Conservation (phyloP, 2,888 invertebrate species). For the Scaptomyza caliginosa region DNA sequence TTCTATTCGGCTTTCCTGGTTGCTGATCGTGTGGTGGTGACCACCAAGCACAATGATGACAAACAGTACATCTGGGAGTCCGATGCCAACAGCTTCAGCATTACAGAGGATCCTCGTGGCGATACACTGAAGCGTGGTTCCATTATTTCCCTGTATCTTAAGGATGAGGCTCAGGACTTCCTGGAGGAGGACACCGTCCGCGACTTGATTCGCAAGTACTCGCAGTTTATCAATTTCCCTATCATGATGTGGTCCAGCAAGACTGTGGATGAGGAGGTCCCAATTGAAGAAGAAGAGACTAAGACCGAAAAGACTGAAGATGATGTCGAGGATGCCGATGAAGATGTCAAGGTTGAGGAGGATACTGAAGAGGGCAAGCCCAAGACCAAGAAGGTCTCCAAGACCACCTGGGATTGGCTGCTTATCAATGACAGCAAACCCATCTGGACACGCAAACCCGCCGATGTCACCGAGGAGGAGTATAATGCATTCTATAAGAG, state of each 20-base stretch:
- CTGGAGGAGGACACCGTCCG: slow-evolving; percentile 96
- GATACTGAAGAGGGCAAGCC: slow-evolving; percentile 88
- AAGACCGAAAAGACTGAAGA: slow-evolving; percentile 85
- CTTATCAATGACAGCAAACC: slow-evolving; percentile 98
- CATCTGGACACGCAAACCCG: slow-evolving; percentile 97
- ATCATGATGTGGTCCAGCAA: slow-evolving; percentile 95
- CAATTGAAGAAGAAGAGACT: slow-evolving; percentile 86
- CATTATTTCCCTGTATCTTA: slow-evolving; percentile 93
- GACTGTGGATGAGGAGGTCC: slow-evolving; percentile 91
- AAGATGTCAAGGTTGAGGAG: slow-evolving; percentile 87
- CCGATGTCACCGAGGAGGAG: slow-evolving; percentile 93
- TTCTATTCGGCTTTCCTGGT: slow-evolving; percentile 99
- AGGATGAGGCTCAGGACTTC: slow-evolving; percentile 98
- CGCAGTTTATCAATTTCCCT: slow-evolving; percentile 99
- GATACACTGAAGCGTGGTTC: slow-evolving; percentile 95
- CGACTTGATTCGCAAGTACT: slow-evolving; percentile 97
- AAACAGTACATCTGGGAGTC: slow-evolving; percentile 99
- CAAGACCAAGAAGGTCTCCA: slow-evolving; percentile 94
- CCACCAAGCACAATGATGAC: slow-evolving; percentile 97
- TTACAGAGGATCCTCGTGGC: slow-evolving; percentile 97
- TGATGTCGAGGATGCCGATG: slow-evolving; percentile 84
- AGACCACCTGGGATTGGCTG: slow-evolving; percentile 99
- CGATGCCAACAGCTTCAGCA: slow-evolving; percentile 94
- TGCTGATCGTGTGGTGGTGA: slow-evolving; percentile 97
- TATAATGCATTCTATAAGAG: slow-evolving; percentile 98